These are phyloP conservation scores for Tetrax tetrax DNA, from an alignment of 2,113 vertebrate genomes.

Conservation along the genomic window DNA sequence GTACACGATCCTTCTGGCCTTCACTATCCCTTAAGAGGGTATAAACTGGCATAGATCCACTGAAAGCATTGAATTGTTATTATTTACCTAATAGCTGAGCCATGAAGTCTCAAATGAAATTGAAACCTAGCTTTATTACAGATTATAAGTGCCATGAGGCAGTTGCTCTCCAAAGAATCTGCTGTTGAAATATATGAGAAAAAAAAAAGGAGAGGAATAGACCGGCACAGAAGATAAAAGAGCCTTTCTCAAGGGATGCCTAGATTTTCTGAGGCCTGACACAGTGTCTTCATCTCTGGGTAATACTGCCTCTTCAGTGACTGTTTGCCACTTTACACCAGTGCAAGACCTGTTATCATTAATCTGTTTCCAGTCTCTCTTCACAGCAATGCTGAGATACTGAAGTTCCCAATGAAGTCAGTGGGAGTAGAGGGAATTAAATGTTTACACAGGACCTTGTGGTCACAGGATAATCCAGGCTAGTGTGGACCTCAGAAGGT, in stretches of 20 bases:
- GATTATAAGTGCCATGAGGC: neutral
- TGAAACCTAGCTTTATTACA: neutral
- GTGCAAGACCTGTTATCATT: neutral
- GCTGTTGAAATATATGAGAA: neutral
- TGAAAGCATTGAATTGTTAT: neutral
- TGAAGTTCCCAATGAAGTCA: neutral
- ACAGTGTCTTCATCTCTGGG: neutral
- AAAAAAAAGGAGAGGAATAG: neutral
- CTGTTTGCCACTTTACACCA: neutral
- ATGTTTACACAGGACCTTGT: neutral
- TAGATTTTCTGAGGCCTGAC: neutral
- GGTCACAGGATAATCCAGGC: neutral
- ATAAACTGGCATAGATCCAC: neutral
- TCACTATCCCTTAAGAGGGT: neutral
- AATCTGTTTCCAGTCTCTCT: neutral
- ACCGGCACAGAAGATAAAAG: neutral
- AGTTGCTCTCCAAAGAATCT: neutral
- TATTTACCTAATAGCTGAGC: slow-evolving; percentile 17
- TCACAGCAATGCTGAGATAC: neutral
- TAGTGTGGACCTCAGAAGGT: neutral
- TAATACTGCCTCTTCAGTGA: neutral
- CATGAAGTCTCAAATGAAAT: neutral
- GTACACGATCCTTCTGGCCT: neutral
- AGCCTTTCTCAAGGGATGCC: neutral
- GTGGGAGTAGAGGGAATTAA: neutral